A percentile compares a stretch with the other conserved stretches of the same genome.
These are phyloP conservation scores for Drosophila arawakana DNA, from an alignment of 1,140 invertebrate species.

Conservation along the genomic window DNA sequence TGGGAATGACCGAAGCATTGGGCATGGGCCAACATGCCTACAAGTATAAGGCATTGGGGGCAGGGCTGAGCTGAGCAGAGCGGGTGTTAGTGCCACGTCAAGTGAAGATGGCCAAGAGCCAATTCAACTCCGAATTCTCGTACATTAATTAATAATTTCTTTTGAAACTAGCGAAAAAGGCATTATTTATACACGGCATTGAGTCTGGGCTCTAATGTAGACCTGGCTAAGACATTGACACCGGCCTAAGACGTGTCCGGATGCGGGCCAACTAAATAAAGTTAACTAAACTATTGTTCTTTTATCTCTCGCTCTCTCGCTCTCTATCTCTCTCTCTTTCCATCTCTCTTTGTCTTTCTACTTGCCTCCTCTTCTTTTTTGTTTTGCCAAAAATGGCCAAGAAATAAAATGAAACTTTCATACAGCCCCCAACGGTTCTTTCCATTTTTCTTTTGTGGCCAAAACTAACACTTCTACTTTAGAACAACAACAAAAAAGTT, in stretches of 20 bases:
- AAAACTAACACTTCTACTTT: constrained; percentile 18
- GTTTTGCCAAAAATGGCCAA: constrained; percentile 18
- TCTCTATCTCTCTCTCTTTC: not conserved
- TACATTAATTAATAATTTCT: constrained; percentile 79
- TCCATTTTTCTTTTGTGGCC: constrained; percentile 1
- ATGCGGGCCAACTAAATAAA: constrained; percentile 7
- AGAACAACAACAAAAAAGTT: not conserved
- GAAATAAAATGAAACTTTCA: constrained; percentile 18
- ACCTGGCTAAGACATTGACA: constrained; percentile 15
- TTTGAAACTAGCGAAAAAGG: constrained; percentile 63
- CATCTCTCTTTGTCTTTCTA: not conserved
- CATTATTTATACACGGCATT: constrained; percentile 61
- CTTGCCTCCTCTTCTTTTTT: not conserved
- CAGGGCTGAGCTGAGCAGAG: not conserved
- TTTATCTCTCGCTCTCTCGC: not conserved
- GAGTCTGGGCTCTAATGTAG: not conserved
- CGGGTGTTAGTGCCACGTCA: not conserved
- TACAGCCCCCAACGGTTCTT: constrained; percentile 21
- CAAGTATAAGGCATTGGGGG: not conserved
- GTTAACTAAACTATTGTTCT: not conserved
- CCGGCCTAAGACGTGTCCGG: not conserved
- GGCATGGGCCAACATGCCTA: not conserved
- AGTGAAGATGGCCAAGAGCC: constrained; percentile 28
- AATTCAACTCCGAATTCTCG: constrained; percentile 23
- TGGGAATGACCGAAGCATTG: constrained; percentile 68